Base-by-base conservation (phyloP, 2,113 vertebrate species). In the Cochlearius cochlearius region DNA sequence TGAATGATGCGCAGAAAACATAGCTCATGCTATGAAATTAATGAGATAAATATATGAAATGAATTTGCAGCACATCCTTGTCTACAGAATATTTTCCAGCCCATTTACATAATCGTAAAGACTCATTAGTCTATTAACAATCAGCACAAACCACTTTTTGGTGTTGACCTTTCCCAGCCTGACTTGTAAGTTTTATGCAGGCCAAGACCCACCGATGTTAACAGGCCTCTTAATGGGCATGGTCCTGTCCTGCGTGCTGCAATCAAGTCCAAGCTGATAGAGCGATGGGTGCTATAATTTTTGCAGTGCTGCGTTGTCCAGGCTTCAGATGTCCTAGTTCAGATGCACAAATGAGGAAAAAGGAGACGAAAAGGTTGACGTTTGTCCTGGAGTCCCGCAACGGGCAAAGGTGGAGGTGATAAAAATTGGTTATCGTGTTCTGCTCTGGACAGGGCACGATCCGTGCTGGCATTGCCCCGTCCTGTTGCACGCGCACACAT, bases 221-320 rank as follows among this genome's bases (percentile, higher is more conserved):
- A 49, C 0, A 17, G 53, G 73, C 5, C 12, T 26, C 34, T 49
- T 22, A 16, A 27, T 3, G 27, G 60, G 43, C 67, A 68, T 0
- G 9, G 66, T 27, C 47, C 47, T 49, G 27, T 15, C 52, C 66
- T 4, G 6, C 0, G 10, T 10, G 67, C 49, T 12, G 16, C 23
- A 4, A 36, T 6, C 9, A 34, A 12, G 43, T 25, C 91, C 41
- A 13, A 53, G 22, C 23, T 34, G 10, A 8, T 0, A 5, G 58
- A 34, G 45, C 0, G 2, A 68, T 7, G 14, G 2, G 0, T 7
- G 20, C 23, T 43, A 2, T 10, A 9, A 38, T 76, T 59, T 29
- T 8, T 77, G 43, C 43, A 27, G 18, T 6, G 27, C 14, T 55
- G 39, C 14, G 0, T 11, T 8, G 12, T 9, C 36, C 66, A 1